A percentile compares a stretch with the other conserved stretches of the same genome.
Evolutionary conservation across 92 coral and sea anemone species (phyloP).

Genomic region (Phenganax subtilis): DNA sequence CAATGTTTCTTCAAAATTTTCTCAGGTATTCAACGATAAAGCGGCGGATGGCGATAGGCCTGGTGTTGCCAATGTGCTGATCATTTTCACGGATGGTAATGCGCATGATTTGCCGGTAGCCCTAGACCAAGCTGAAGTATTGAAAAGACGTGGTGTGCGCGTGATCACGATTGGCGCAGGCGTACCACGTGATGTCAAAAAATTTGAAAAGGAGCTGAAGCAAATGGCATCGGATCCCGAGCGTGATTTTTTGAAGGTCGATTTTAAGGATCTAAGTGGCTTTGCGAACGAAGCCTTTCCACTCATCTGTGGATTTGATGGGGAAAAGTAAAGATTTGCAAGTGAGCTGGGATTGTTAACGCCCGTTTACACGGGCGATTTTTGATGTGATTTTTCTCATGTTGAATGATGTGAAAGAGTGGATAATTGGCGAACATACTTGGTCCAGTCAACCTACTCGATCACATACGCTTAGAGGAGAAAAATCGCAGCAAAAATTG

Average conservation of each 20-base stretch:
- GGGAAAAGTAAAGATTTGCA: neutral
- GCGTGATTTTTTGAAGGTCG: constrained; percentile 7
- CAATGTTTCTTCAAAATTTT: neutral
- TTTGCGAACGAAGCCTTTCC: constrained; percentile 37
- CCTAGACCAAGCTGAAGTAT: neutral
- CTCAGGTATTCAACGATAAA: constrained; percentile 31
- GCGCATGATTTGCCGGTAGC: constrained; percentile 34
- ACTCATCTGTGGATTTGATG: constrained; percentile 6
- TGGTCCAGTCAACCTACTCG: too few species aligned
- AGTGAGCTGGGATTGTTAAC: too few species aligned
- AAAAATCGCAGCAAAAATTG: neutral
- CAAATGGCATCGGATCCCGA: constrained; percentile 31
- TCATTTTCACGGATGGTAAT: constrained; percentile 35
- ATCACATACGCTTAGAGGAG: too few species aligned
- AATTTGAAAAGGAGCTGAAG: constrained; percentile 31
- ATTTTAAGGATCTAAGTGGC: constrained; percentile 23
- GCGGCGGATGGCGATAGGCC: constrained; percentile 22
- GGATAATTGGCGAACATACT: too few species aligned
- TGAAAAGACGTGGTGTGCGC: constrained; percentile 30
- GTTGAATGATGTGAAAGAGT: too few species aligned
- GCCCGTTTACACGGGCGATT: too few species aligned
- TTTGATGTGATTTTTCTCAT: neutral
- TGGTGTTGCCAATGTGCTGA: constrained; percentile 8
- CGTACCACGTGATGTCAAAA: neutral
- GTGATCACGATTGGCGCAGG: constrained; percentile 36